Percentiles rank a stretch among this genome's conserved stretches.
These are phyloP conservation scores for Stenopsyche tienmushanensis DNA, from an alignment of 1,140 invertebrate species.

Conservation along the genomic window DNA sequence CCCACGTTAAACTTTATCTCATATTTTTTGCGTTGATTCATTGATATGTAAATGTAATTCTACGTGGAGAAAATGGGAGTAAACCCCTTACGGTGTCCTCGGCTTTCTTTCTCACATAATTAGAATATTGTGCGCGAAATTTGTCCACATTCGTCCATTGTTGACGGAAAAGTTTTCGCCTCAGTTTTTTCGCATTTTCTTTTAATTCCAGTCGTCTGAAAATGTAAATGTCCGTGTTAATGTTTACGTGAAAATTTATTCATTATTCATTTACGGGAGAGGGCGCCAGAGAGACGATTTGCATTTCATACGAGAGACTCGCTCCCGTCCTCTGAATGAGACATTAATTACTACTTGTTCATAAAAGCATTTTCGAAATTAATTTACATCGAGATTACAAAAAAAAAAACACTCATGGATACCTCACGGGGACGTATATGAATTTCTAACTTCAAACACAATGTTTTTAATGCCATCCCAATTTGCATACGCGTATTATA, in stretches of 20 bases:
- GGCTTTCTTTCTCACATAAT: slow-evolving; percentile 3
- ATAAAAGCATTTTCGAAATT: slow-evolving; percentile 27
- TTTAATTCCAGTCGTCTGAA: slow-evolving; percentile 15
- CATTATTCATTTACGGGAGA: slow-evolving; percentile 38
- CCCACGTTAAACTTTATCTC: no score
- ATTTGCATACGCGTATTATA: no score
- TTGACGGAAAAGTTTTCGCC: slow-evolving; percentile 1
- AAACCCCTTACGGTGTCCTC: neutral
- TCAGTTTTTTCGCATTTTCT: slow-evolving; percentile 13
- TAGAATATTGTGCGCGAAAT: slow-evolving; percentile 7
- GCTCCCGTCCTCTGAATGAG: slow-evolving; percentile 22
- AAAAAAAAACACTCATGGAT: no score
- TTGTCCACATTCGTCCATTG: neutral
- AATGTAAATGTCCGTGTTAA: slow-evolving; percentile 39
- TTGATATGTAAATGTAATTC: neutral
- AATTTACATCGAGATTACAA: slow-evolving; percentile 18
- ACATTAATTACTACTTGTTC: slow-evolving; percentile 34
- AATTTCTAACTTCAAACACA: no score
- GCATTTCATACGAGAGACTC: slow-evolving; percentile 36
- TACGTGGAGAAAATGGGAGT: neutral
- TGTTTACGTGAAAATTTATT: slow-evolving; percentile 41
- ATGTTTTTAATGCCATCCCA: no score
- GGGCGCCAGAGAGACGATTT: slow-evolving; percentile 22
- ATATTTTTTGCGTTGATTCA: neutral
- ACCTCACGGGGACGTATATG: no score